Evolutionary conservation across 2,797 vertebrate species (phyloP).

Genomic region (Varecia variegata): DNA sequence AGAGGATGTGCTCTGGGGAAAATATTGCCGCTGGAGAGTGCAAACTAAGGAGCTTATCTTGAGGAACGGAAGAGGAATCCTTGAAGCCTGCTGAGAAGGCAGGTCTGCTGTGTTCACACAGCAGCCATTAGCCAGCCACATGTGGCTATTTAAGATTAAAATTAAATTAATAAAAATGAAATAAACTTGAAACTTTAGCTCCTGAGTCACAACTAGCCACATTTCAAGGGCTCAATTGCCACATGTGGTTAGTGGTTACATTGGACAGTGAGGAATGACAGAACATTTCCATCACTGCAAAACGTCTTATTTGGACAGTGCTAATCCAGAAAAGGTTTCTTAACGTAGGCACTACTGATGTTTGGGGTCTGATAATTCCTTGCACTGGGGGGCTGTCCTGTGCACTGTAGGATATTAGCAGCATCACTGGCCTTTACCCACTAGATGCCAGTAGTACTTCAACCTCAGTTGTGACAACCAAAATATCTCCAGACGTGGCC

Average conservation of each 20-base stretch:
- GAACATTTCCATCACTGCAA: neutral
- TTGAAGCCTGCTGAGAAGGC: neutral
- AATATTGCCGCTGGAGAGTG: neutral
- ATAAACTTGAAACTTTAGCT: constrained; percentile 32
- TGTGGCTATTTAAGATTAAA: neutral
- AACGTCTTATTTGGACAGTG: fast-evolving
- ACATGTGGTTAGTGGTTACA: neutral
- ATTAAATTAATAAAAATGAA: constrained; percentile 52
- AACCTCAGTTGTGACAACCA: neutral
- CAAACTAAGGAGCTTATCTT: neutral
- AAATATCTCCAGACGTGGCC: neutral
- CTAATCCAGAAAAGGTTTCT: neutral
- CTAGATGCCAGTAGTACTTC: neutral
- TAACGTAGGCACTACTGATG: fast-evolving
- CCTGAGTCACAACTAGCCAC: neutral
- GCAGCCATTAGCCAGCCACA: neutral
- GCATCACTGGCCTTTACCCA: neutral
- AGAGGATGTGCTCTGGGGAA: neutral
- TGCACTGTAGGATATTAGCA: neutral
- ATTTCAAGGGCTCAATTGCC: neutral
- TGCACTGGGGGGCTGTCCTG: fast-evolving
- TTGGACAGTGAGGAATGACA: neutral
- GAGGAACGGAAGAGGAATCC: neutral
- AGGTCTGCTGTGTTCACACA: neutral
- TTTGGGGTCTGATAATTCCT: neutral